Percentiles rank a stretch among this genome's conserved stretches.
Conservation (phyloP, 2,113 vertebrate genomes). For the Speoplatyrhinus poulsoni region DNA sequence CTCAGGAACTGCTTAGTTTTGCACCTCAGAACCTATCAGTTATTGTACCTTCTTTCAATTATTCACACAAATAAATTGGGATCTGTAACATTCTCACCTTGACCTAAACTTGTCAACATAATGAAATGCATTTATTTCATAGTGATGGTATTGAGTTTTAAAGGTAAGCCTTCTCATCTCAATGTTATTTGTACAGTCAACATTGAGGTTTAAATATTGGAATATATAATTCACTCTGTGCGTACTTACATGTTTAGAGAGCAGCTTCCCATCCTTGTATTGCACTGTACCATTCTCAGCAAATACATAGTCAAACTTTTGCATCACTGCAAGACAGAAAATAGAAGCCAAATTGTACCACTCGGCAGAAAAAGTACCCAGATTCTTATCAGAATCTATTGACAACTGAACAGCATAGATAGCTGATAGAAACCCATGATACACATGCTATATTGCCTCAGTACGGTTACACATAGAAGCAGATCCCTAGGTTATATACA, state of each 20-base stretch:
- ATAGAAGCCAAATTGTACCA: background rate
- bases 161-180: background rate
- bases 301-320: constrained; percentile 97
- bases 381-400: too few species aligned
- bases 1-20: too few species aligned
- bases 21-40: too few species aligned
- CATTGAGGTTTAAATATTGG: background rate
- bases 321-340: constrained; percentile 79
- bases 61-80: too few species aligned
- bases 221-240: background rate
- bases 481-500: constrained; percentile 26
- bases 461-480: background rate
- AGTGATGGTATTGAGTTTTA: too few species aligned
- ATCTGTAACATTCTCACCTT: too few species aligned
- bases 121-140: too few species aligned
- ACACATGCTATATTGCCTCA: background rate
- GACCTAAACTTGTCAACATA: too few species aligned
- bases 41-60: too few species aligned
- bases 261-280: constrained; percentile 91
- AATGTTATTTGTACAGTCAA: background rate
- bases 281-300: constrained; percentile 96
- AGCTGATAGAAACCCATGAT: background rate
- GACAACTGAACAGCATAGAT: background rate
- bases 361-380: background rate
- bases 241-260: constrained; percentile 89